Base-by-base conservation (phyloP, 2,797 vertebrate species). In the Esox lucius region DNA sequence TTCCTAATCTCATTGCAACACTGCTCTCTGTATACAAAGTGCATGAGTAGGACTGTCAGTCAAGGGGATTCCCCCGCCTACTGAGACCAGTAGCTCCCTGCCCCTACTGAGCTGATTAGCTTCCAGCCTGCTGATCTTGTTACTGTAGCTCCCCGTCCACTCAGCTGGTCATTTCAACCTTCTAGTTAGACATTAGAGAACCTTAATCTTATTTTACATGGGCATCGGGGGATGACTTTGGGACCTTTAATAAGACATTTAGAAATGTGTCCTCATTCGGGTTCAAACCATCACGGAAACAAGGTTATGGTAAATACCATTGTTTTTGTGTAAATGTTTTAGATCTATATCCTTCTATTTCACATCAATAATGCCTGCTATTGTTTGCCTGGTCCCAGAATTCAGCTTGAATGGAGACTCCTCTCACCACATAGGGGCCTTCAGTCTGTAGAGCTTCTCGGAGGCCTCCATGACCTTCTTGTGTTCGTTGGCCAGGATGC, bases 401-500 rank as follows among this genome's bases (percentile, higher is more conserved):
- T 0, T 17, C 53, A n/a, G 22, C n/a, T 61, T 13, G 22, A 61
- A 61, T 56, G 13, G 56, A 12, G 22, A 24, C 11, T 26, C 22
- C 56, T 24, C 90, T 92, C 87, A 97, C 96, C 97, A 98, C 80
- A 95, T 83, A 0, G 96, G 97, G 0, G 96, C 93, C 0, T 96
- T 94, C 75, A 98, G 93, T 66, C 91, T 93, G 89, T 97, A 98
- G 46, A 98, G 95, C 83, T 95, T 96, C 79, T 97, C 96, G 0
- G 96, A 95, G 2, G 96, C 95, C 79, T 95, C 92, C 0, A 94
- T 94, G 84, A 97, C 96, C 89, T 96, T 97, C 77, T 76, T 89
- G 19, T 92, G 89, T 73, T 96, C 95, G 0, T 94, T 95, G 35
- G 91, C 89, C 0, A 98, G 90, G 81, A 98, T 96, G 78, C 96